These are phyloP conservation scores for Drosophila neocordata DNA, from an alignment of 1,140 invertebrate genomes.

Conservation along the genomic window DNA sequence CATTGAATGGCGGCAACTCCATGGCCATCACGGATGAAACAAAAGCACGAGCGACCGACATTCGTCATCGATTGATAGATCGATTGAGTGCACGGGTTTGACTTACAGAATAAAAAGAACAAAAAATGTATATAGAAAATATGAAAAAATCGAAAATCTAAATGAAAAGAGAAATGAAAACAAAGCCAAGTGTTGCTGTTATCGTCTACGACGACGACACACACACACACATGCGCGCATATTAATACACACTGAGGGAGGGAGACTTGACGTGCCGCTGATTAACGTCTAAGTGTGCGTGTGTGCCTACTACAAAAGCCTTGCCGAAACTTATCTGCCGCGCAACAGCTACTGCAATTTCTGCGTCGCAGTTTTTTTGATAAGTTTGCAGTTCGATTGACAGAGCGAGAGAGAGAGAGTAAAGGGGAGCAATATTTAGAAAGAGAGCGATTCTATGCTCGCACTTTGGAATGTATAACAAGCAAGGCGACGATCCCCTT, in stretches of 20 bases:
- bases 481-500: slow-evolving; percentile 29
- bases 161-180: slow-evolving; percentile 8
- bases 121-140: background rate
- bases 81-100: slow-evolving; percentile 47
- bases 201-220: background rate
- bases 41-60: slow-evolving; percentile 37
- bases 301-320: slow-evolving; percentile 64
- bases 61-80: slow-evolving; percentile 53
- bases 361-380: slow-evolving; percentile 73
- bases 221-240: background rate
- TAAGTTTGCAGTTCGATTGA: slow-evolving; percentile 43
- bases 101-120: no score
- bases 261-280: background rate
- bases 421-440: background rate
- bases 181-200: slow-evolving; percentile 2
- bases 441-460: slow-evolving; percentile 11
- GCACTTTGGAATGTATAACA: slow-evolving; percentile 79
- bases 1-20: slow-evolving; percentile 7
- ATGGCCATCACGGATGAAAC: slow-evolving; percentile 45
- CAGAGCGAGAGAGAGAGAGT: background rate
- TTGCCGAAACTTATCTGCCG: slow-evolving; percentile 76
- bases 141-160: background rate
- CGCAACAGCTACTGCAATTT: slow-evolving; percentile 46
- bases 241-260: background rate
- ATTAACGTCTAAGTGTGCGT: background rate